These are phyloP conservation scores for Phalacrocorax brasilianus DNA, from an alignment of 2,113 vertebrate species.

Conservation along the genomic window DNA sequence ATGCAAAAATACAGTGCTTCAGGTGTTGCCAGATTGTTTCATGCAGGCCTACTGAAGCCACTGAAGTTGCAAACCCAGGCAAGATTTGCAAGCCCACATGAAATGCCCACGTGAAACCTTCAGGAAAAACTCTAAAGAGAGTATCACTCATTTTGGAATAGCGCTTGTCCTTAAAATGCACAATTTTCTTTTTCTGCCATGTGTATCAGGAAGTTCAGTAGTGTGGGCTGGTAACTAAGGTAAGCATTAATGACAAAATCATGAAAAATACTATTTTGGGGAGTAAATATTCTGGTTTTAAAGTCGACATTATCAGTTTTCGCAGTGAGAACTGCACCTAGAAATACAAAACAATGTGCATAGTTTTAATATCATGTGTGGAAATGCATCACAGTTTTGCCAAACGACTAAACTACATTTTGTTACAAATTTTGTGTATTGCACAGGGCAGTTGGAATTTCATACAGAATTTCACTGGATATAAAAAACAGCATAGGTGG, in stretches of 20 bases:
- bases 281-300: not conserved
- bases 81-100: not conserved
- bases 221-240: not conserved
- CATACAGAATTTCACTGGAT: not conserved
- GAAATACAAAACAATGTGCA: not conserved
- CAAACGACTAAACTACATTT: not conserved
- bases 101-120: not conserved
- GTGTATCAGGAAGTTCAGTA: not conserved
- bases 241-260: not conserved
- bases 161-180: not conserved
- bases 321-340: not conserved
- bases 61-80: not conserved
- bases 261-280: not conserved
- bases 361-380: not conserved
- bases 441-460: slow-evolving; percentile 35
- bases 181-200: not conserved
- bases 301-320: not conserved
- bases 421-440: slow-evolving; percentile 6
- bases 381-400: not conserved
- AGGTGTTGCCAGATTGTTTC: not conserved
- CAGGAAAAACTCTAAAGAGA: not conserved
- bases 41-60: not conserved
- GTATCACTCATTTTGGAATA: not conserved
- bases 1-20: not conserved
- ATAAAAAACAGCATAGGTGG: slow-evolving; percentile 16